Percentiles rank a stretch among this genome's conserved stretches.
These are phyloP conservation scores for Harpalus rufipes DNA, from an alignment of 2,888 invertebrate genomes.

Conservation along the genomic window DNA sequence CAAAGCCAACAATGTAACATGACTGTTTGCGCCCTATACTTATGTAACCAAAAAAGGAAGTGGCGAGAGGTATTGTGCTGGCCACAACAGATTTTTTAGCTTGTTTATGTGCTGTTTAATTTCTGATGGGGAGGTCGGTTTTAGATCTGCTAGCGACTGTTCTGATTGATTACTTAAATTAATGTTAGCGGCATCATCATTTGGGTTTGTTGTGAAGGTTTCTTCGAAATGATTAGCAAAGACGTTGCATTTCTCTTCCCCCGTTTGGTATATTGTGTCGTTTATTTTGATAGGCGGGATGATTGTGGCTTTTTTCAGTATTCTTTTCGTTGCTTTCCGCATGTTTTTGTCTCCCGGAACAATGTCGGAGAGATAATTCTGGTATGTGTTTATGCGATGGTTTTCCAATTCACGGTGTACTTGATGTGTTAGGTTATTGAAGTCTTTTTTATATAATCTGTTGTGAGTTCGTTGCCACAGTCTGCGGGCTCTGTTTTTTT, in stretches of 20 bases:
- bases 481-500: slow-evolving; percentile 54
- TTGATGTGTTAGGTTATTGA: slow-evolving; percentile 55
- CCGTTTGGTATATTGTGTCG: neutral
- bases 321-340: slow-evolving; percentile 47
- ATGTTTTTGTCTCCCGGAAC: neutral
- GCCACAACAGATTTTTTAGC: too few species aligned
- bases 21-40: too few species aligned
- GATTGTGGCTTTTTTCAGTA: neutral
- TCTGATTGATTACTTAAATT: neutral
- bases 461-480: slow-evolving; percentile 54
- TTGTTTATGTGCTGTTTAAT: neutral
- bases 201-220: neutral
- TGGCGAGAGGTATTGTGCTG: too few species aligned
- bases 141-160: neutral
- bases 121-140: neutral
- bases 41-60: too few species aligned
- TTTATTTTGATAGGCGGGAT: neutral
- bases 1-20: too few species aligned
- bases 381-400: slow-evolving; percentile 40
- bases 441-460: slow-evolving; percentile 27
- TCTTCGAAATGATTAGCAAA: neutral
- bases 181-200: neutral
- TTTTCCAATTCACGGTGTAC: slow-evolving; percentile 37
- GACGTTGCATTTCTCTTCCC: neutral
- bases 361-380: slow-evolving; percentile 56